Evolutionary conservation across 1,140 invertebrate species (phyloP).

Genomic region (Diuraphis noxia): DNA sequence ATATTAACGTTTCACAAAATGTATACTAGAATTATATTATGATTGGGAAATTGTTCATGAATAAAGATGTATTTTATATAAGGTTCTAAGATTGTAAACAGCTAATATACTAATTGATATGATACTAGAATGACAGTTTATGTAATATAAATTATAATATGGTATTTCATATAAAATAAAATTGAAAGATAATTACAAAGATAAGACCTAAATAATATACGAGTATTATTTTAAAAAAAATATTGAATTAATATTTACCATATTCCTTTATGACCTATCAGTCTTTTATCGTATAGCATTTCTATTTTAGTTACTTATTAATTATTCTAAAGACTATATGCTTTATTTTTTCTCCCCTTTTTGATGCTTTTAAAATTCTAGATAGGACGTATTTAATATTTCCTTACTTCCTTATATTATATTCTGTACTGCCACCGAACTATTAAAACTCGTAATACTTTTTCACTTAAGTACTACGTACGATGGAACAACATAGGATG

Average conservation of each 20-base stretch:
- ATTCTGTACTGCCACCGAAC: neutral
- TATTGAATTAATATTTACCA: neutral
- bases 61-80: neutral
- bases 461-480: neutral
- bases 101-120: neutral
- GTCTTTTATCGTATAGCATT: neutral
- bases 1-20: neutral
- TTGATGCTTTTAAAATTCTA: neutral
- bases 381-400: neutral
- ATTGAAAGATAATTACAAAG: neutral
- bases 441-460: neutral
- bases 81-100: neutral
- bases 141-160: neutral
- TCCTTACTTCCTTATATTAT: neutral
- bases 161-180: neutral
- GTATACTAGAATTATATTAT: neutral
- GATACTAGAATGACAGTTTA: neutral
- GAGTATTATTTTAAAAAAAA: neutral
- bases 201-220: no score
- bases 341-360: neutral
- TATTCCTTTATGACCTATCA: neutral
- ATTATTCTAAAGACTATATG: neutral
- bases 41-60: neutral
- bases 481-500: neutral
- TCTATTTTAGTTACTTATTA: neutral